phyloP scores from a whole-genome alignment of 2,888 invertebrate genomes.

The Blastobasis adustella region DNA sequence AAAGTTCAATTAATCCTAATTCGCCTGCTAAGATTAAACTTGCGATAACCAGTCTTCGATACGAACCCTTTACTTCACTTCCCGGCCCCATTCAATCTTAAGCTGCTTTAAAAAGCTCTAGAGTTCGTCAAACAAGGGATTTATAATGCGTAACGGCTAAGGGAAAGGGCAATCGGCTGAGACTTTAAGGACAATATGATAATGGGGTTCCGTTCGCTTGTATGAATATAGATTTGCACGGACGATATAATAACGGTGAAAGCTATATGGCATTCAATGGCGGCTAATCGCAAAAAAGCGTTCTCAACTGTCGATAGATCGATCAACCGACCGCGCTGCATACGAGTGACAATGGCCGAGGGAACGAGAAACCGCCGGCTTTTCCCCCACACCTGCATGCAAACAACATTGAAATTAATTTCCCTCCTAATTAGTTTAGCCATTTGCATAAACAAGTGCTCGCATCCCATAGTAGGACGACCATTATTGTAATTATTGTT shows the following conservation, averaged over 20 bases:
- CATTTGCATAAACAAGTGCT: slow-evolving; percentile 65
- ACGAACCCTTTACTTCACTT: slow-evolving; percentile 65
- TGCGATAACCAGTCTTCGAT: slow-evolving; percentile 61
- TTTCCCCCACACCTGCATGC: slow-evolving; percentile 43
- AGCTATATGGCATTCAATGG: slow-evolving; percentile 18
- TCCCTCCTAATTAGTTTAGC: slow-evolving; percentile 62
- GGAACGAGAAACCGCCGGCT: slow-evolving; percentile 32
- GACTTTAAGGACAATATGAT: slow-evolving; percentile 27
- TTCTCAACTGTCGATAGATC: slow-evolving; percentile 34
- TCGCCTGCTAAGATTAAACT: slow-evolving; percentile 67
- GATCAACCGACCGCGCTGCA: slow-evolving; percentile 39
- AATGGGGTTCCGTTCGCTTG: slow-evolving; percentile 8
- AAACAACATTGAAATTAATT: slow-evolving; percentile 60
- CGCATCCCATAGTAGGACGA: slow-evolving; percentile 64
- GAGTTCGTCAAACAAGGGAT: slow-evolving; percentile 66
- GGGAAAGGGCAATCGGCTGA: slow-evolving; percentile 41
- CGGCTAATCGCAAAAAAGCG: slow-evolving; percentile 11
- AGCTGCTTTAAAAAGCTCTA: slow-evolving; percentile 66
- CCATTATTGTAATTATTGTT: slow-evolving; percentile 65
- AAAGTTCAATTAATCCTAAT: slow-evolving; percentile 75
- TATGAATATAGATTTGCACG: slow-evolving; percentile 9
- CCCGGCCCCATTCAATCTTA: slow-evolving; percentile 54
- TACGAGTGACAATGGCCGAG: slow-evolving; percentile 49
- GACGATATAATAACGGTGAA: slow-evolving; percentile 16
- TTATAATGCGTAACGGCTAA: slow-evolving; percentile 57